Percentiles rank a stretch among this genome's conserved stretches.
phyloP scores from a whole-genome alignment of 2,888 invertebrate species.

The Mesorhabditis belari region DNA sequence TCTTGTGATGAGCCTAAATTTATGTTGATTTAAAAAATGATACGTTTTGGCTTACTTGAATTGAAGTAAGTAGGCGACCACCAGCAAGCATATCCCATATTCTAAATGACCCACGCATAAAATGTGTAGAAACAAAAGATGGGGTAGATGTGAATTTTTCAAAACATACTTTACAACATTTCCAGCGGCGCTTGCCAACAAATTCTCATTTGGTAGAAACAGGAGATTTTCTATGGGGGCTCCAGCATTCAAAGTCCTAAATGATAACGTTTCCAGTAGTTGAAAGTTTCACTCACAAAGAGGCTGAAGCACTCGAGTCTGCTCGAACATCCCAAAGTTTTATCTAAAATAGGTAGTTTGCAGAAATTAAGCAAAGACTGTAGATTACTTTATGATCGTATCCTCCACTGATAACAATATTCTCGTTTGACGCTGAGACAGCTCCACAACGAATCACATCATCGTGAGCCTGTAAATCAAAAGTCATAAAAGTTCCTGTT shows the following conservation, averaged over 20 bases:
- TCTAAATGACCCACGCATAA: constrained; percentile 11
- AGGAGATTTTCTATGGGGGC: constrained; percentile 81
- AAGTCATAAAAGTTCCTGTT: not conserved
- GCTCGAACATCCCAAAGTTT: constrained; percentile 72
- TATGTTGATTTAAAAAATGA: too few species aligned
- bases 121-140: not conserved
- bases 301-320: constrained; percentile 13
- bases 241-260: constrained; percentile 69
- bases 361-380: not conserved
- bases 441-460: constrained; percentile 43
- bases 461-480: constrained; percentile 32
- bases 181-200: constrained; percentile 77
- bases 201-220: constrained; percentile 79
- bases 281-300: not conserved
- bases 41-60: too few species aligned
- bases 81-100: constrained; percentile 83
- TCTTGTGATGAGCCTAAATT: constrained; percentile 81
- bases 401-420: constrained; percentile 41
- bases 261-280: not conserved
- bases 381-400: constrained; percentile 41
- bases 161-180: constrained; percentile 21
- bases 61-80: constrained; percentile 73
- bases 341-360: constrained; percentile 58
- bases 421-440: constrained; percentile 24
- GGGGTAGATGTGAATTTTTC: too few species aligned